phyloP scores from a whole-genome alignment of 2,797 vertebrate genomes.

The Tenualosa ilisha region DNA sequence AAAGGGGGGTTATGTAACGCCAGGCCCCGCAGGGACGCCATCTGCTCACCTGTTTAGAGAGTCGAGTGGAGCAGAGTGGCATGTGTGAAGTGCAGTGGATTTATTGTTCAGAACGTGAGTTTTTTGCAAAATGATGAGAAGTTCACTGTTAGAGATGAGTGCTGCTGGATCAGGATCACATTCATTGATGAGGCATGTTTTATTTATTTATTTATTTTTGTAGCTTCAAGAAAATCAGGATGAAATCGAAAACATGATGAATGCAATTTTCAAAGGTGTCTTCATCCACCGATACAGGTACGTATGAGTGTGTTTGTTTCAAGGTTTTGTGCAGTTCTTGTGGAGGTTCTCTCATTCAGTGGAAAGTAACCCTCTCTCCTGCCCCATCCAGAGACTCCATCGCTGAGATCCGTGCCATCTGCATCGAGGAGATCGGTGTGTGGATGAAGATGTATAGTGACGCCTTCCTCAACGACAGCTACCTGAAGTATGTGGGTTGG shows the following conservation, averaged over 20 bases:
- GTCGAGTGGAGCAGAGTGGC: background rate
- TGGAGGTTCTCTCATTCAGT: background rate
- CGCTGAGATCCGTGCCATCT: conserved; percentile 90
- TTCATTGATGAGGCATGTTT: background rate
- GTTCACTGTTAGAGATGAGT: background rate
- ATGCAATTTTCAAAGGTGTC: conserved; percentile 99
- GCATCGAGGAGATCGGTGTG: conserved; percentile 89
- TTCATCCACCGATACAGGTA: conserved; percentile 99
- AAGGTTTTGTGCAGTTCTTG: background rate
- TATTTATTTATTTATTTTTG: background rate
- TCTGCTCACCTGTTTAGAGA: conserved; percentile 41
- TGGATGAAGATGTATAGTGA: conserved; percentile 93
- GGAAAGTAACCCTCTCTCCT: conserved; percentile 21
- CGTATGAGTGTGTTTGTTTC: conserved; percentile 36
- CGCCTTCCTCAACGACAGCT: conserved; percentile 87
- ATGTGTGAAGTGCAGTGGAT: background rate
- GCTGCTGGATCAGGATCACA: background rate
- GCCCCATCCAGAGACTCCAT: conserved; percentile 83
- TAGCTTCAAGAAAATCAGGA: conserved; percentile 99
- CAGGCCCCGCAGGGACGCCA: conserved; percentile 45
- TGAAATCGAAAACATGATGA: conserved; percentile 99
- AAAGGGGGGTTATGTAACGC: conserved; percentile 43
- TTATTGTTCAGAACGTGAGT: too few species aligned
- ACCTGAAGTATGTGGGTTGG: conserved; percentile 89
- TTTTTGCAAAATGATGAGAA: too few species aligned